A percentile compares a stretch with the other conserved stretches of the same genome.
These are phyloP conservation scores for Steinernema khuongi DNA, from an alignment of 1,140 invertebrate species.

Conservation along the genomic window DNA sequence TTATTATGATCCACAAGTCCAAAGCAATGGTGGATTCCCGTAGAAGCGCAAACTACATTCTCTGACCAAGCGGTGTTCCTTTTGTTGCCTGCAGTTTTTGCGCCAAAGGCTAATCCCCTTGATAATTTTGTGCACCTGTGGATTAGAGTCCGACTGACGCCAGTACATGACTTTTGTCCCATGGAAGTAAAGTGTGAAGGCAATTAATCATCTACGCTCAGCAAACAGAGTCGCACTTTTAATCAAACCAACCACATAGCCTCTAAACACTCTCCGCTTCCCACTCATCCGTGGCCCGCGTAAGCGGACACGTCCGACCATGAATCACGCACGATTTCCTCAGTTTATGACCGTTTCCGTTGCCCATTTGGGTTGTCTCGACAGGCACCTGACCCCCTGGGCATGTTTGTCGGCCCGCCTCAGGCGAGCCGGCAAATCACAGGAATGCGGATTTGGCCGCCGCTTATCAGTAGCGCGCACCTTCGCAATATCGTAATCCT, in stretches of 20 bases:
- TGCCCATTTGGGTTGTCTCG: neutral
- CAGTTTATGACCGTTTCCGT: neutral
- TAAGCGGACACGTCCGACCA: neutral
- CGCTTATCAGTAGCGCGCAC: neutral
- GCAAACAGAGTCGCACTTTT: neutral
- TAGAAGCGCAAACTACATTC: too few species aligned
- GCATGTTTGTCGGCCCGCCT: too few species aligned
- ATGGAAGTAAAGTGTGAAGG: neutral
- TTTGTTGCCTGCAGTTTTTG: too few species aligned
- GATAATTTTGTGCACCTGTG: too few species aligned
- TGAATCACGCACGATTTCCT: neutral
- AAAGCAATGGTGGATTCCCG: too few species aligned
- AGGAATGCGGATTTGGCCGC: constrained; percentile 14
- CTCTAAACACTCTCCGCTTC: neutral
- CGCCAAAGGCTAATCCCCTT: too few species aligned
- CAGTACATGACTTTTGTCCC: too few species aligned
- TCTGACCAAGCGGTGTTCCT: too few species aligned
- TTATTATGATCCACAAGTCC: too few species aligned
- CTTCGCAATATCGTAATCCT: constrained; percentile 13
- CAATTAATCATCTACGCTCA: constrained; percentile 8
- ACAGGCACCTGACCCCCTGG: too few species aligned
- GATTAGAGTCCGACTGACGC: too few species aligned
- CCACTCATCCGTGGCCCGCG: neutral
- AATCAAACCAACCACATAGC: neutral
- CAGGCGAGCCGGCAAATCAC: too few species aligned